A percentile compares a stretch with the other conserved stretches of the same genome.
These are phyloP conservation scores for Zygaena filipendulae DNA, from an alignment of 2,888 invertebrate genomes.

Conservation along the genomic window DNA sequence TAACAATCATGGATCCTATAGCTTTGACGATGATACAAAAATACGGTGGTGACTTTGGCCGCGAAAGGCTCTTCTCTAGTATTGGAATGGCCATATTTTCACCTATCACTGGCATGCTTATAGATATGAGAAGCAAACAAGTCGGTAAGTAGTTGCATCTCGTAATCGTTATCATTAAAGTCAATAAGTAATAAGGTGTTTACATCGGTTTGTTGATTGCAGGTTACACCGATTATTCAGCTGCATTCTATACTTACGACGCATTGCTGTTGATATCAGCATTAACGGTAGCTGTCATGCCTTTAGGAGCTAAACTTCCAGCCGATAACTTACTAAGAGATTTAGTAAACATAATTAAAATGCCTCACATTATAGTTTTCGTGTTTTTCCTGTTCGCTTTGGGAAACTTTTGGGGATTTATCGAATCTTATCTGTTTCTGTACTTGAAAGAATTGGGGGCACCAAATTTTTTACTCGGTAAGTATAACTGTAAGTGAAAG, in stretches of 20 bases:
- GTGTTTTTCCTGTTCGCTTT: constrained; percentile 83
- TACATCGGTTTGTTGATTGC: constrained; percentile 45
- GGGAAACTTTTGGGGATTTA: constrained; percentile 90
- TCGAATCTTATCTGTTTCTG: constrained; percentile 88
- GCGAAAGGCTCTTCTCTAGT: constrained; percentile 82
- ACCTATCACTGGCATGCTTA: constrained; percentile 81
- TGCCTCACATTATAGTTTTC: constrained; percentile 83
- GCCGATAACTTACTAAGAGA: constrained; percentile 82
- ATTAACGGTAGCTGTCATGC: constrained; percentile 80
- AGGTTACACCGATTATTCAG: constrained; percentile 86
- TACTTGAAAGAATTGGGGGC: constrained; percentile 87
- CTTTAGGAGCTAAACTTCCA: constrained; percentile 80
- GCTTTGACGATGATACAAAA: constrained; percentile 87
- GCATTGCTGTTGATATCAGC: constrained; percentile 78
- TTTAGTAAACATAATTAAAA: constrained; percentile 77
- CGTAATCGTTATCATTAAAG: constrained; percentile 48
- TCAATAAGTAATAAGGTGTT: constrained; percentile 43
- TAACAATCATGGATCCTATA: constrained; percentile 90
- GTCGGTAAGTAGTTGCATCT: constrained; percentile 52
- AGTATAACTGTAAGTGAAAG: constrained; percentile 24
- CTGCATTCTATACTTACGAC: constrained; percentile 89
- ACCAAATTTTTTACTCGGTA: constrained; percentile 83
- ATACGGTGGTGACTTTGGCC: constrained; percentile 84
- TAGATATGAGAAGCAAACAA: constrained; percentile 75
- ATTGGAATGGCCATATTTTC: constrained; percentile 87